Conservation (phyloP, 1,140 invertebrate genomes). For the Amphibalanus amphitrite region DNA sequence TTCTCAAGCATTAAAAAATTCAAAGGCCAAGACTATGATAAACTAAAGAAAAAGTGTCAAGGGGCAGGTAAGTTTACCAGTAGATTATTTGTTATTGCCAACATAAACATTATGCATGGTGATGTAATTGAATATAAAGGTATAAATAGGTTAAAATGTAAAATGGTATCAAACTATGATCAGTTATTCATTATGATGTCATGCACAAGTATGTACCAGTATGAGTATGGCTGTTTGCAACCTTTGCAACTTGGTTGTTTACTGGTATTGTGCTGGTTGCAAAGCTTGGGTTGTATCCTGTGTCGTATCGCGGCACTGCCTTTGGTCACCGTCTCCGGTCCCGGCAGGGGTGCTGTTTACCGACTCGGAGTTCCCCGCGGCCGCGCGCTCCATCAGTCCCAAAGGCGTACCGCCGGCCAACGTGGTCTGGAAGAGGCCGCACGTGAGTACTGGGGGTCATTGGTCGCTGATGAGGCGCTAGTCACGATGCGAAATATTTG, state of each 20-base stretch:
- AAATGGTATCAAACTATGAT: not conserved
- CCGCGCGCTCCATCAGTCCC: constrained; percentile 16
- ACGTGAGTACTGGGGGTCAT: constrained; percentile 10
- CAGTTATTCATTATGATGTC: not conserved
- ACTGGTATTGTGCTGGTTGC: no score
- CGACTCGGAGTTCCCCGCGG: constrained; percentile 17
- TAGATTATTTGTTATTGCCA: not conserved
- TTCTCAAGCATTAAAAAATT: constrained; percentile 12
- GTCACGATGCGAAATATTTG: not conserved
- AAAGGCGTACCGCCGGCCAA: constrained; percentile 16
- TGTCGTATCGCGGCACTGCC: no score
- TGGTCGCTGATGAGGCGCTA: not conserved
- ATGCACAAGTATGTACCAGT: not conserved
- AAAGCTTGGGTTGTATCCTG: no score
- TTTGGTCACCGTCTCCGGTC: not conserved
- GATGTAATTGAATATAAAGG: not conserved
- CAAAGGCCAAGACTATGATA: constrained; percentile 14
- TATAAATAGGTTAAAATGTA: not conserved
- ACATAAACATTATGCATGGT: not conserved
- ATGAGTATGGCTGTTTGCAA: not conserved
- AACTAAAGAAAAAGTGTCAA: constrained; percentile 16
- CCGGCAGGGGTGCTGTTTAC: constrained; percentile 17
- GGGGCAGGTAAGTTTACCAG: constrained; percentile 14
- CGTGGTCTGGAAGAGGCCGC: constrained; percentile 17
- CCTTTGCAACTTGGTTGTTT: not conserved